Evolutionary conservation across 1,140 invertebrate species (phyloP), one percentile per base, ranked within the genome.

Genomic region (Trissolcus basalis): DNA sequence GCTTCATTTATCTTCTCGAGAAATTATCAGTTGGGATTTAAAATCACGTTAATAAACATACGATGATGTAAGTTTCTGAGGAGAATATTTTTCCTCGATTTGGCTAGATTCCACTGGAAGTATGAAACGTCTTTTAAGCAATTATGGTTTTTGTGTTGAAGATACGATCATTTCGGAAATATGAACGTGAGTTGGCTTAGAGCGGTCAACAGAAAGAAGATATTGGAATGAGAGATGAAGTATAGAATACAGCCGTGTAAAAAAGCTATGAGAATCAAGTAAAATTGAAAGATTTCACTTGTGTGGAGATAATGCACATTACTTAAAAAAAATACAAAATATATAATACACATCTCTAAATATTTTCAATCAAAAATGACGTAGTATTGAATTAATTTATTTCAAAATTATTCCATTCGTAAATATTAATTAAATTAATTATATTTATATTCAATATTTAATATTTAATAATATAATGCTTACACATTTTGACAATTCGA

Each of bases 121-220:
- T 49, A 51, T 49, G 68, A 75, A 76, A 80, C 78, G 81, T 81
- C 77, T 83, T 85, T 86, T 80, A 86, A 80, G 80, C 86, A 86
- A 86, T 87, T 86, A 86, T 77, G 72, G 75, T 85, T 85, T 39
- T 86, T 85, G 79, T 73, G 50, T 73, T 68, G 15, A 27, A 69
- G 78, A 79, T 70, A 49, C 55, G 79, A 82, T 83, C 73, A 60
- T 68, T 59, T 64, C 61, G 74, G 77, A 83, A 84, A 84, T 82
- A 82, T 84, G 80, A 80, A 64, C 75, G 77, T 73, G 61, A 76
- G 60, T 45, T 48, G 63, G 54, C 64, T 56, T 43, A 58, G 49
- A 47, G 49, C 19, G 67, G 53, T 59, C 65, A 68, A 68, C 48
- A 56, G 54, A 51, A 45, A 39, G 39, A 61, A 41, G 45, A 27